A percentile compares a stretch with the other conserved stretches of the same genome.
These are phyloP conservation scores for Lacerta bilineata DNA, from an alignment of 2,797 vertebrate species.

Conservation along the genomic window DNA sequence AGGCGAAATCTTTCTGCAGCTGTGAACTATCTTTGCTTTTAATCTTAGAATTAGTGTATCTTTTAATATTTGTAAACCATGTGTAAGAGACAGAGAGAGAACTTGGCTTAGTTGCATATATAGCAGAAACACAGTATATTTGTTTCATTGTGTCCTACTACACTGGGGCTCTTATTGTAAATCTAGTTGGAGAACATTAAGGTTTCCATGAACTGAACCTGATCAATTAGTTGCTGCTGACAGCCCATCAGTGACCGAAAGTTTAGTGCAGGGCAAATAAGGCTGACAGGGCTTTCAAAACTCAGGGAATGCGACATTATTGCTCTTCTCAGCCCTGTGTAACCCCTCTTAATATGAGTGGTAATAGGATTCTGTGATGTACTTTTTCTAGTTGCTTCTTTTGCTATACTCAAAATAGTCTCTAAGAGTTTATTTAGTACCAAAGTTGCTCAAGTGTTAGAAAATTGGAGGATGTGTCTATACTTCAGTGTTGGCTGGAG, in stretches of 20 bases:
- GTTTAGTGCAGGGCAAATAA: not conserved
- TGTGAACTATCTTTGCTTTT: not conserved
- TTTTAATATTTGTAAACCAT: not conserved
- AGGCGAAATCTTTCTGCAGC: constrained; percentile 19
- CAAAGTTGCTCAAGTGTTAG: constrained; percentile 1
- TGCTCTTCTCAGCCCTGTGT: not conserved
- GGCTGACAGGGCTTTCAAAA: fast-evolving
- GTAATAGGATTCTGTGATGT: not conserved
- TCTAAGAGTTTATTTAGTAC: constrained; percentile 1
- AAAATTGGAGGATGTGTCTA: constrained; percentile 43
- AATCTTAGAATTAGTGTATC: constrained; percentile 10
- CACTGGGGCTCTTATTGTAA: not conserved
- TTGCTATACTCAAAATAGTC: not conserved
- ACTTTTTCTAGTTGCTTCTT: constrained; percentile 32
- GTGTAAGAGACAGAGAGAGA: not conserved
- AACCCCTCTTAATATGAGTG: not conserved
- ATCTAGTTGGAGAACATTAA: fast-evolving
- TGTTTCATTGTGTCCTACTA: not conserved
- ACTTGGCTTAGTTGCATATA: not conserved
- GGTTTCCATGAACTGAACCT: not conserved
- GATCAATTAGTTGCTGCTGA: not conserved
- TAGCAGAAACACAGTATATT: not conserved
- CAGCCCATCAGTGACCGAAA: not conserved
- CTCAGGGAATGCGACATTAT: not conserved
- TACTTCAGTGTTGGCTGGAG: constrained; percentile 35